Evolutionary conservation across 2,888 invertebrate genomes (phyloP).

Genomic region (Monopis laevigella): DNA sequence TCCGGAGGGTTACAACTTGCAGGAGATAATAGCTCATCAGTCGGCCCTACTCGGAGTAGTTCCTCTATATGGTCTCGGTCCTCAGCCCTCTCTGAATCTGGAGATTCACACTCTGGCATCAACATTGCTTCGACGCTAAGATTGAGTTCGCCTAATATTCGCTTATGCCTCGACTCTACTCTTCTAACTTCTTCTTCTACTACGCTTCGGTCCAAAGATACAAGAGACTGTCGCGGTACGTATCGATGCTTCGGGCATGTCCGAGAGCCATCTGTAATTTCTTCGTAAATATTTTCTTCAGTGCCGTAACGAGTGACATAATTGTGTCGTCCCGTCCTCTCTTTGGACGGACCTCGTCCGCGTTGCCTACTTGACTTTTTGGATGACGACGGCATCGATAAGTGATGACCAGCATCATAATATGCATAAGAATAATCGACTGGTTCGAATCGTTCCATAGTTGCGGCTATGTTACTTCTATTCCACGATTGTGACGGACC

Average conservation of each 20-base stretch:
- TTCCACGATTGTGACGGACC: conserved; percentile 65
- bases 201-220: conserved; percentile 75
- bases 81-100: conserved; percentile 71
- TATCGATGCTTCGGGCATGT: conserved; percentile 60
- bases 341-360: conserved; percentile 47
- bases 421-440: conserved; percentile 87
- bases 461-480: conserved; percentile 71
- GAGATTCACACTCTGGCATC: conserved; percentile 81
- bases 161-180: conserved; percentile 83
- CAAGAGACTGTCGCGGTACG: conserved; percentile 67
- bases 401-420: conserved; percentile 77
- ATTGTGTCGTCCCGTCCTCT: conserved; percentile 69
- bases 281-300: conserved; percentile 86
- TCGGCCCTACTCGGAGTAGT: conserved; percentile 73
- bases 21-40: conserved; percentile 77
- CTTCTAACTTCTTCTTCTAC: conserved; percentile 86
- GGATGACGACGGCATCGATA: conserved; percentile 69
- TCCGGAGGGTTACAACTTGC: conserved; percentile 73
- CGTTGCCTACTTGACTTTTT: conserved; percentile 53
- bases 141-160: conserved; percentile 86
- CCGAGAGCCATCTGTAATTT: conserved; percentile 74
- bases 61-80: conserved; percentile 72
- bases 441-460: conserved; percentile 72
- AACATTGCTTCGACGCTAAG: conserved; percentile 90
- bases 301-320: conserved; percentile 84